Base-by-base conservation (phyloP, 2,888 invertebrate species). In the Osedax frankpressi region DNA sequence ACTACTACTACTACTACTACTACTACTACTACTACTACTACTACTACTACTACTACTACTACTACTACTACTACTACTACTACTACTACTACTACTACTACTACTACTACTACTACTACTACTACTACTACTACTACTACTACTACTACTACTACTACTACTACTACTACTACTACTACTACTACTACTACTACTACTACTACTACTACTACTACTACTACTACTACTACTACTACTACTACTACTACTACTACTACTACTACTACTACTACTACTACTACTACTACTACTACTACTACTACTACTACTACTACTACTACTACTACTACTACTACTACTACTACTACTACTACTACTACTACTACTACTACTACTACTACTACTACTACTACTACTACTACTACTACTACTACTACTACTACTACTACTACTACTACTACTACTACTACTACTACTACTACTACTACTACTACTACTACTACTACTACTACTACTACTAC, bases 101-200 rank as follows among this genome's bases (percentile, higher is more conserved):
- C 74, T 75, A n/a, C 74, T 75, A 27, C 74, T 75, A 27, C 74
- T 73, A 29, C 70, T 67, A 28, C 73, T 73, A 67, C 67, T 67
- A 67, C 67, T 67, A 67, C 11, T 11, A 67, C 25, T 14, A 24
- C 24, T 11, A 67, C 24, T 11, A n/a, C n/a, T n/a, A n/a, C 59
- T 59, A 59, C 59, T 59, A 59, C 59, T 59, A 59, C 59, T 59
- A 59, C 59, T 59, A 59, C 59, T 59, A 59, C 59, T 59, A 59
- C 59, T 59, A 59, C 59, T 59, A 59, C 24, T 0, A 59, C 24
- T 59, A 11, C 62, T 11, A 62, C 62, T 11, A 62, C 62, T 26
- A 62, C 62, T 2, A 62, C 62, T 6, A 62, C 62, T 6, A 62
- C 62, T 26, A 2, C 62, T 6, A 62, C 62, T 6, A 62, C 6